phyloP scores from a whole-genome alignment of 2,797 vertebrate genomes.

The Bovichtus variegatus region DNA sequence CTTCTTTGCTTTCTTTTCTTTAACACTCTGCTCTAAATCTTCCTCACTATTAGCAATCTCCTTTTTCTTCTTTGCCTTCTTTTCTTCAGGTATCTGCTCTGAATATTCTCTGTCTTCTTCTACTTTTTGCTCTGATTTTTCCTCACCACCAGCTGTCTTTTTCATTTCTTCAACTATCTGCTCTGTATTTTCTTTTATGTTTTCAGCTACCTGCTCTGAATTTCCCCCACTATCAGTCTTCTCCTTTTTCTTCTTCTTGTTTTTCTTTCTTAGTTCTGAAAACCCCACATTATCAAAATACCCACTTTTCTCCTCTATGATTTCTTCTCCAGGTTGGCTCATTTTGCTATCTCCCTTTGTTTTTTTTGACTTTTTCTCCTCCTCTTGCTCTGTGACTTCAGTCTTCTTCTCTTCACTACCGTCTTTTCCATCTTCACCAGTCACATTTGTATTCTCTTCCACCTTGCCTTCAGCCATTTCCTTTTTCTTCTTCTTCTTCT shows the following conservation, averaged over 20 bases:
- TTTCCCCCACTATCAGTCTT: slow-evolving; percentile 8
- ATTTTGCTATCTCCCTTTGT: background rate
- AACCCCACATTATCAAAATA: background rate
- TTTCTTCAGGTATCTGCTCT: background rate
- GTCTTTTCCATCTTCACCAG: background rate
- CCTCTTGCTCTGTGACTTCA: slow-evolving; percentile 1
- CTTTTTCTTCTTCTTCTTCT: slow-evolving; percentile 67
- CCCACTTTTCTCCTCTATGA: background rate
- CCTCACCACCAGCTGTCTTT: background rate
- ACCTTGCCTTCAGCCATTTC: slow-evolving; percentile 4
- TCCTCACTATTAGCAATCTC: slow-evolving; percentile 18
- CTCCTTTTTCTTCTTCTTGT: slow-evolving; percentile 60
- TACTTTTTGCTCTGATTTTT: background rate
- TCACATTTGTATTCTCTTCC: slow-evolving; percentile 9
- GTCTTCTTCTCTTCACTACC: slow-evolving; percentile 33
- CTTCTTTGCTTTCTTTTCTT: slow-evolving; percentile 37
- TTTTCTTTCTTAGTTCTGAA: slow-evolving; percentile 49
- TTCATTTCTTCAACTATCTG: background rate
- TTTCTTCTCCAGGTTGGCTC: background rate
- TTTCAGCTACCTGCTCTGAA: background rate
- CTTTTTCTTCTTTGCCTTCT: slow-evolving; percentile 7
- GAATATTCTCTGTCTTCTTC: background rate
- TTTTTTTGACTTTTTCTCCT: slow-evolving; percentile 32
- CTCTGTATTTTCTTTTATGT: slow-evolving; percentile 28
- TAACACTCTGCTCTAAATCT: no score